phyloP scores from a whole-genome alignment of 2,113 vertebrate species.

The Hypomesus transpacificus region DNA sequence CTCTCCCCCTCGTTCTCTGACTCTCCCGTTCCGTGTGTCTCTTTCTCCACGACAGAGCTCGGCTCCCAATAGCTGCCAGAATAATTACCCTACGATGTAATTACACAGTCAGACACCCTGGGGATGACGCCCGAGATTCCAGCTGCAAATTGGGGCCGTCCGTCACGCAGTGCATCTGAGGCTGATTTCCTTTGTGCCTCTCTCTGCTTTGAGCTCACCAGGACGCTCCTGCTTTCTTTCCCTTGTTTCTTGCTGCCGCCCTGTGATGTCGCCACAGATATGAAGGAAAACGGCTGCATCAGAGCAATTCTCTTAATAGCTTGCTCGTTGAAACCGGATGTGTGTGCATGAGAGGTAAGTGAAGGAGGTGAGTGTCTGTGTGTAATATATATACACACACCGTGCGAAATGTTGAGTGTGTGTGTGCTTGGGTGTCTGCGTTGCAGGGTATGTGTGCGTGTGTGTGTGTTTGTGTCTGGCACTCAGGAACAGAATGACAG shows the following conservation, averaged over 20 bases:
- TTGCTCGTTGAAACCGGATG: no score
- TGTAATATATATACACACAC: no score
- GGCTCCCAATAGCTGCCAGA: slow-evolving; percentile 50
- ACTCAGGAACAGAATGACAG: no score
- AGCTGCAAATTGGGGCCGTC: slow-evolving; percentile 61
- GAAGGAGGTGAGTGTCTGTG: no score
- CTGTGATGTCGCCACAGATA: no score
- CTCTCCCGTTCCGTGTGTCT: background rate
- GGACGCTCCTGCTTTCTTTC: slow-evolving; percentile 31
- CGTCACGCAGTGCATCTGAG: slow-evolving; percentile 53
- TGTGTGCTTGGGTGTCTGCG: background rate
- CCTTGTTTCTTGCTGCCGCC: slow-evolving; percentile 31
- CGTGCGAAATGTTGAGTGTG: background rate
- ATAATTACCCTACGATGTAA: slow-evolving; percentile 72
- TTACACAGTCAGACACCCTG: slow-evolving; percentile 61
- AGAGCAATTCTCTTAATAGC: no score
- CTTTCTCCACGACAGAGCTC: slow-evolving; percentile 59
- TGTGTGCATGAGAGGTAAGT: no score
- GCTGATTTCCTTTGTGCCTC: slow-evolving; percentile 54
- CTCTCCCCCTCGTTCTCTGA: background rate
- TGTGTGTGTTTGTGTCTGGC: slow-evolving; percentile 21
- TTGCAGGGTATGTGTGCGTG: background rate
- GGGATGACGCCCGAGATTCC: slow-evolving; percentile 65
- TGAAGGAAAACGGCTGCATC: no score
- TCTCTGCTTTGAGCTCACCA: slow-evolving; percentile 26